Evolutionary conservation across 1,140 invertebrate species (phyloP), one percentile per base, ranked within the genome.

Genomic region (Rhyacophila brunnea): DNA sequence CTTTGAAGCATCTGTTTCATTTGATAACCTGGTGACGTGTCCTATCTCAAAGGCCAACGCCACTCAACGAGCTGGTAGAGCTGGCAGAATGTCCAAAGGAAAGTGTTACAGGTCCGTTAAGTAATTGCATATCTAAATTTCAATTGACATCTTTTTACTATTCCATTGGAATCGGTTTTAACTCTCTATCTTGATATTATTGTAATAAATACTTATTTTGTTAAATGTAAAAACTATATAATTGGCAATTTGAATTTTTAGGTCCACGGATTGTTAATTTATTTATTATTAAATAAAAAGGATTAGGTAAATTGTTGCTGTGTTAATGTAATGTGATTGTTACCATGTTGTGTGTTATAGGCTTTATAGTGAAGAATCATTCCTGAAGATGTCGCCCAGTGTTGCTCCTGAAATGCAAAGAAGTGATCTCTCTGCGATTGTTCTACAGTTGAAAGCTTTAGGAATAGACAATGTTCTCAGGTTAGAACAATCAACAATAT

Each of bases 361-460:
- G 62, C 71, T 93, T 1, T 93, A 91, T 68, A 84, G 85, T 11
- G 93, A 99, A 74, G 77, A 81, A 58, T 87, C 89, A 19, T 96
- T 83, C 70, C 71, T 86, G 1, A 86, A 88, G 52, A 68, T 99
- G 6, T 73, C 83, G 0, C 71, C 78, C 0, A 80, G 83, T 14
- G 90, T 89, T 0, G 86, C 92, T 3, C 95, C 96, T 0, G 96
- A 99, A 80, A 96, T 99, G 84, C 91, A 93, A 64, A 73, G 98
- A 18, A 89, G 86, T 44, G 93, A 96, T 70, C 76, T 99, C 44
- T 88, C 92, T 6, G 83, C 85, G 1, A 88, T 91, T 2, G 83
- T 99, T 40, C 73, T 99, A 1, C 94, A 96, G 71, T 71, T 99
- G 6, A 98, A 99, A 80, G 94, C 96, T 2, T 73, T 99, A 0